phyloP scores from a whole-genome alignment of 2,797 vertebrate genomes.

The Mormyrus hasselquistii region DNA sequence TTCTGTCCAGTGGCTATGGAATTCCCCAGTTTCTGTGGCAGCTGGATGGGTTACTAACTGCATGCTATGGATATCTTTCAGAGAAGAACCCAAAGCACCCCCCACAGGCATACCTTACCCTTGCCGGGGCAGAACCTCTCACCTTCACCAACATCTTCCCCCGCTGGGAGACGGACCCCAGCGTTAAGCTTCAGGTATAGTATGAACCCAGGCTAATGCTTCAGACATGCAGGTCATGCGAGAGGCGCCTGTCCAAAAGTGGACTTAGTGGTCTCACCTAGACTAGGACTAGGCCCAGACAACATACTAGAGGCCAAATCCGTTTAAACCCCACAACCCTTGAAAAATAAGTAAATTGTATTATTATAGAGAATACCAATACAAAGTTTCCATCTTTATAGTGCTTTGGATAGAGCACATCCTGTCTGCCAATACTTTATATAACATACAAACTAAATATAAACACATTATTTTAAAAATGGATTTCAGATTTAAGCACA shows the following conservation, averaged over 20 bases:
- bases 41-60: background rate
- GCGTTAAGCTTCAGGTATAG: slow-evolving; percentile 47
- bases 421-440: background rate
- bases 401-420: background rate
- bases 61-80: slow-evolving; percentile 34
- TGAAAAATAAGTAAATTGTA: background rate
- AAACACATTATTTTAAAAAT: too few species aligned
- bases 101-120: slow-evolving; percentile 65
- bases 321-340: background rate
- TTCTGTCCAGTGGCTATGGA: background rate
- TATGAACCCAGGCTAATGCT: background rate
- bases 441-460: background rate
- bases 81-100: slow-evolving; percentile 65
- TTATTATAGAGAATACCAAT: background rate
- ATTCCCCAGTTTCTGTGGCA: background rate
- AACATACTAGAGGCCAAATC: background rate
- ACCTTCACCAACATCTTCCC: slow-evolving; percentile 77
- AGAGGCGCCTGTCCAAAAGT: background rate
- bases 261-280: background rate
- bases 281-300: background rate
- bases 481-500: background rate
- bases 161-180: slow-evolving; percentile 61
- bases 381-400: background rate
- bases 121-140: slow-evolving; percentile 66
- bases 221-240: background rate